Evolutionary conservation across 2,797 vertebrate species (phyloP).

Genomic region (Balearica regulorum): DNA sequence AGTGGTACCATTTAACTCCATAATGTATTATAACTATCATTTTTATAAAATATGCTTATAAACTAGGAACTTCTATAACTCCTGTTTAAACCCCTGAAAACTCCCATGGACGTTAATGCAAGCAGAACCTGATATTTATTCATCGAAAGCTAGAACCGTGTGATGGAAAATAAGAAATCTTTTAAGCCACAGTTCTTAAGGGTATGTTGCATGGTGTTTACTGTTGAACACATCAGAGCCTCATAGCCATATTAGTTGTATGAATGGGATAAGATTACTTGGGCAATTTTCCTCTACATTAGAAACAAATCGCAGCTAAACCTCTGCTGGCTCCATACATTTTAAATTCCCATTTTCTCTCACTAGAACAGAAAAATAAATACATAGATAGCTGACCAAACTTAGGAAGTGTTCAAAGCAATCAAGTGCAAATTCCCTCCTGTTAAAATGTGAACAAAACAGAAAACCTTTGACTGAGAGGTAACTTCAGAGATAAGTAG

Average conservation of each 20-base stretch:
- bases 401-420: slow-evolving; percentile 64
- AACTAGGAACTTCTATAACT: slow-evolving; percentile 28
- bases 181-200: slow-evolving; percentile 48
- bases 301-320: slow-evolving; percentile 65
- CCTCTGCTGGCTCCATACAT: slow-evolving; percentile 56
- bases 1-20: slow-evolving; percentile 17
- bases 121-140: slow-evolving; percentile 45
- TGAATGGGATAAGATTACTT: slow-evolving; percentile 57
- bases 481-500: slow-evolving; percentile 72
- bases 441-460: slow-evolving; percentile 57
- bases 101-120: slow-evolving; percentile 8
- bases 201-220: slow-evolving; percentile 35
- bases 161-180: slow-evolving; percentile 55
- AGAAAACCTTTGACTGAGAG: slow-evolving; percentile 74
- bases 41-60: slow-evolving; percentile 54
- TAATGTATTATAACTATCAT: slow-evolving; percentile 2
- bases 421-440: slow-evolving; percentile 62
- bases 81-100: slow-evolving; percentile 23
- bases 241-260: slow-evolving; percentile 54
- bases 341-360: slow-evolving; percentile 63
- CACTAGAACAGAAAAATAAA: slow-evolving; percentile 67
- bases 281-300: slow-evolving; percentile 52
- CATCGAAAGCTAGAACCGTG: slow-evolving; percentile 32
- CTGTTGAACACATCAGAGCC: slow-evolving; percentile 40
- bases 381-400: slow-evolving; percentile 65